Base-by-base conservation (phyloP, 2,888 invertebrate genomes). In the Drosophila anomelani region DNA sequence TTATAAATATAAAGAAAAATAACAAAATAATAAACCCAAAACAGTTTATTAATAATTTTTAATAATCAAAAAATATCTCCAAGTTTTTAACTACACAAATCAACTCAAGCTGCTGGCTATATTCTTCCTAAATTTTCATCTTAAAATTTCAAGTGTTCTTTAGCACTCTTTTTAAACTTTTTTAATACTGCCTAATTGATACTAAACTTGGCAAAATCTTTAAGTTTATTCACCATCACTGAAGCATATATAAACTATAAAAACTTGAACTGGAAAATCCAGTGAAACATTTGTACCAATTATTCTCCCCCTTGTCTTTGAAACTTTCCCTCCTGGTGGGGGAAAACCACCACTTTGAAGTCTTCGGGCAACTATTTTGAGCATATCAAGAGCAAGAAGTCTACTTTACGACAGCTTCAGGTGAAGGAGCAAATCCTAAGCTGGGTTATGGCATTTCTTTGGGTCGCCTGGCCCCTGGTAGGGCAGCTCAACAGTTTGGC, bases 401-500 rank as follows among this genome's bases (percentile, higher is more conserved):
- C 55, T 49, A 5, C 43, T 68, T 55, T 57, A 51, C 60, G 57
- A 62, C 59, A 47, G 44, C n/a, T 54, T 41, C 54, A 53, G 80
- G 55, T 49, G 47, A 38, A 53, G 64, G 62, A 51, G 49, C 36
- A 43, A 70, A 59, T 64, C 66, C 54, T 26, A 72, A 68, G 71
- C 59, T 55, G 39, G 64, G 71, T 53, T 56, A 46, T 46, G 61
- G 71, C 59, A 75, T 72, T 78, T 76, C 68, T 49, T 57, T 43
- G 36, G 62, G 54, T n/a, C 47, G 47, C 44, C 34, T 41, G 38
- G 34, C 23, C 29, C 53, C 44, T 32, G 44, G 68, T 58, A 64
- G 58, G 71, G 60, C 55, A 69, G 78, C 81, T 85, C 85, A 85
- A 85, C 86, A 85, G 85, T 83, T 84, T 82, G 85, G 70, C 76